These are phyloP conservation scores for Melospiza georgiana DNA, from an alignment of 2,113 vertebrate genomes.

Conservation along the genomic window DNA sequence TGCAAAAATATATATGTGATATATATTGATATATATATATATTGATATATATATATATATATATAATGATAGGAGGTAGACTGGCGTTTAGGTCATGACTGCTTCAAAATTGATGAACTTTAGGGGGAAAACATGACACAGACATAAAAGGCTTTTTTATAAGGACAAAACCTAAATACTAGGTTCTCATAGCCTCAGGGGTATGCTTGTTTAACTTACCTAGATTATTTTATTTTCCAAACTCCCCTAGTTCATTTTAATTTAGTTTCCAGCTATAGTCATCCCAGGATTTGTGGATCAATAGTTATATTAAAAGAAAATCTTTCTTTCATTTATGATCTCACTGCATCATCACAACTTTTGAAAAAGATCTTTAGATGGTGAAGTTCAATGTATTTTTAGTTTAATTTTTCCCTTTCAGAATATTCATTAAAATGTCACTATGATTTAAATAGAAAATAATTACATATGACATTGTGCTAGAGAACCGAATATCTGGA, in stretches of 20 bases:
- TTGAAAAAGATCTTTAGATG: background rate
- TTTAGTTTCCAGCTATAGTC: slow-evolving; percentile 19
- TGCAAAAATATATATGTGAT: background rate
- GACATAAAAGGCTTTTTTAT: background rate
- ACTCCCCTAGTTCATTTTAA: slow-evolving; percentile 24
- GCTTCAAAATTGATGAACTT: background rate
- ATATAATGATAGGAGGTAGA: background rate
- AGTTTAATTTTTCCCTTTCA: slow-evolving; percentile 28
- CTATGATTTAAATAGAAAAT: background rate
- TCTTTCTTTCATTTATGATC: slow-evolving; percentile 31
- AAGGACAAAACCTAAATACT: background rate
- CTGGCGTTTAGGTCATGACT: background rate
- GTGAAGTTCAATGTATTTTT: background rate
- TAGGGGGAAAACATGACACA: background rate
- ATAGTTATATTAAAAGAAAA: slow-evolving; percentile 11
- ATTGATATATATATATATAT: too few relatives aligned
- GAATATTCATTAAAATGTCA: background rate
- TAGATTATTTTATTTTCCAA: slow-evolving; percentile 11
- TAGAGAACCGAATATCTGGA: background rate
- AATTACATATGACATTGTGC: background rate
- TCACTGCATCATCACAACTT: background rate
- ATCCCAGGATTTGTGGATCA: background rate
- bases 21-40: too few relatives aligned
- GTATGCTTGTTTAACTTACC: background rate
- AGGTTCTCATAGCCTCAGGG: background rate